Conservation (phyloP, 2,888 invertebrate genomes). For the Arge pagana region DNA sequence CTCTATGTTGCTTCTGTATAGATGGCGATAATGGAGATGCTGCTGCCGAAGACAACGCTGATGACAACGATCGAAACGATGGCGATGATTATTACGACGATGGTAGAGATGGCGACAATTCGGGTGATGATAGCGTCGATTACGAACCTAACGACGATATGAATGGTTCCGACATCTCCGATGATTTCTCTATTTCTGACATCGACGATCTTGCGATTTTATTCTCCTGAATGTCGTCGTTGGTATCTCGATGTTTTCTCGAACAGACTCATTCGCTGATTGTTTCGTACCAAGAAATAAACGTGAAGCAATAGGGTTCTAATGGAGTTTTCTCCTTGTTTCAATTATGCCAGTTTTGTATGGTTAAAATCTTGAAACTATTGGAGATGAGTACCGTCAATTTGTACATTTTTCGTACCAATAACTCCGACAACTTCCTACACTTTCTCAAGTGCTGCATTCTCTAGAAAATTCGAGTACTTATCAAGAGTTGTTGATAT, state of each 20-base stretch:
- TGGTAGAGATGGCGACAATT: slow-evolving; percentile 47
- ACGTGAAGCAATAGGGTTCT: neutral
- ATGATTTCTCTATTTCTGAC: slow-evolving; percentile 46
- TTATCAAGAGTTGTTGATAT: slow-evolving; percentile 16
- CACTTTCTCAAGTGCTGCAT: neutral
- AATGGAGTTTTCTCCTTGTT: slow-evolving; percentile 9
- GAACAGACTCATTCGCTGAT: slow-evolving; percentile 2
- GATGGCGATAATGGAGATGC: slow-evolving; percentile 42
- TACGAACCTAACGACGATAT: slow-evolving; percentile 39
- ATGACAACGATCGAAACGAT: slow-evolving; percentile 37
- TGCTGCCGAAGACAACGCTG: slow-evolving; percentile 37
- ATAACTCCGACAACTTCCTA: neutral
- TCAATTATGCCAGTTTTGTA: neutral
- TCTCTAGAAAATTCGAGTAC: slow-evolving; percentile 1
- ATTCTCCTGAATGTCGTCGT: slow-evolving; percentile 39
- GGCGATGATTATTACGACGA: slow-evolving; percentile 44
- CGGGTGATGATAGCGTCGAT: slow-evolving; percentile 45
- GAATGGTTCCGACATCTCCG: slow-evolving; percentile 33
- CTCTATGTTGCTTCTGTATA: slow-evolving; percentile 20
- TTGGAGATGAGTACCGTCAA: neutral
- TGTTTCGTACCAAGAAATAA: slow-evolving; percentile 13
- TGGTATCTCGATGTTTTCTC: slow-evolving; percentile 9
- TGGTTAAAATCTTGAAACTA: slow-evolving; percentile 2
- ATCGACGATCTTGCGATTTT: slow-evolving; percentile 46
- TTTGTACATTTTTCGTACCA: slow-evolving; percentile 6